These are phyloP conservation scores for Acanthopagrus latus DNA, from an alignment of 2,797 vertebrate species.

Conservation along the genomic window DNA sequence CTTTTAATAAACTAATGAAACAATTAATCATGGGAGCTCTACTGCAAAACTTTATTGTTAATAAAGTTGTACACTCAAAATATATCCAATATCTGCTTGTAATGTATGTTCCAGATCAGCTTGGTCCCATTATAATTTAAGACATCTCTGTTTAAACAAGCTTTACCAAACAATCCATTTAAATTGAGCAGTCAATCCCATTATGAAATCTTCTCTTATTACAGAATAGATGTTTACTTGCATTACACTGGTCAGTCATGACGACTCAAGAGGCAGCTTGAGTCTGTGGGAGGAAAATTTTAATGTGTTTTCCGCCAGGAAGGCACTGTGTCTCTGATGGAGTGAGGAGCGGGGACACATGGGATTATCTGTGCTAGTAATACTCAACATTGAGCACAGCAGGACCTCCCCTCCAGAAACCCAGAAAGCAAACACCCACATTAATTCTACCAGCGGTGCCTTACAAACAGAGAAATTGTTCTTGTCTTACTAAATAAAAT, in stretches of 20 bases:
- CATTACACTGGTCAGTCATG: constrained; percentile 27
- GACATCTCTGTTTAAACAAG: constrained; percentile 1
- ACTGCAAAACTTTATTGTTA: too few species aligned
- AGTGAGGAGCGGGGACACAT: constrained; percentile 32
- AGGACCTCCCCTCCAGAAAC: constrained; percentile 48
- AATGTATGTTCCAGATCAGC: not conserved
- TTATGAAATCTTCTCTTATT: constrained; percentile 31
- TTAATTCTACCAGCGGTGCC: constrained; percentile 36
- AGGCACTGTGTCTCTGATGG: constrained; percentile 42
- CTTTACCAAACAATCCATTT: constrained; percentile 25
- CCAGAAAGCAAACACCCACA: constrained; percentile 47
- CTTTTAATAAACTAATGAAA: too few species aligned
- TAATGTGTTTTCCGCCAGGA: constrained; percentile 36
- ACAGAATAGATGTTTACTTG: constrained; percentile 33
- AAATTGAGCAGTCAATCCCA: constrained; percentile 35
- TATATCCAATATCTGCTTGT: not conserved
- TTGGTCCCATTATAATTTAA: not conserved
- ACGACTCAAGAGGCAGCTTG: constrained; percentile 34
- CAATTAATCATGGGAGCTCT: too few species aligned
- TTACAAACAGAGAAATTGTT: constrained; percentile 35
- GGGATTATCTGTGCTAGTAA: constrained; percentile 56
- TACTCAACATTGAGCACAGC: constrained; percentile 51
- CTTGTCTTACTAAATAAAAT: constrained; percentile 14
- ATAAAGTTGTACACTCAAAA: not conserved
- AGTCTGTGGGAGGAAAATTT: constrained; percentile 38